These are phyloP conservation scores for Hozukius guyotensis DNA, from an alignment of 2,797 vertebrate species.

Conservation along the genomic window DNA sequence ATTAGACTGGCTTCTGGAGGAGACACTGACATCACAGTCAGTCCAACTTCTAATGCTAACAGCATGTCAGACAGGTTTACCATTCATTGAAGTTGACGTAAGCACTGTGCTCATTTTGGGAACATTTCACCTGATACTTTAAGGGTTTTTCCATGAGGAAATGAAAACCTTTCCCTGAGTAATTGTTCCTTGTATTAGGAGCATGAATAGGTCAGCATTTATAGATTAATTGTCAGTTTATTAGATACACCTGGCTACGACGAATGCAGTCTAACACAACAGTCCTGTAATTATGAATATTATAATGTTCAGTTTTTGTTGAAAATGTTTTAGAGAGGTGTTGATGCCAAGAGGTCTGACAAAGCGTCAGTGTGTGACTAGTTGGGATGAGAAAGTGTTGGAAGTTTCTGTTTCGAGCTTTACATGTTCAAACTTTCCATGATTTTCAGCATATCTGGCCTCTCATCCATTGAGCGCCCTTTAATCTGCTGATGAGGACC, in stretches of 20 bases:
- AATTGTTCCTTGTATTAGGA: background rate
- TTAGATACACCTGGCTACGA: background rate
- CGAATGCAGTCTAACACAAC: background rate
- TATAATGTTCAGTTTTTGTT: no score
- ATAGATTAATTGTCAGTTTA: background rate
- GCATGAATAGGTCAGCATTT: background rate
- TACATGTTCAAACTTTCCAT: background rate
- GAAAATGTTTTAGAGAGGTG: no score
- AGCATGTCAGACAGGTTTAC: background rate
- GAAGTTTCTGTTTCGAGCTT: background rate
- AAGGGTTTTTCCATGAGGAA: background rate
- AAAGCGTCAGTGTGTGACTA: no score
- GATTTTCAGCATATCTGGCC: no score
- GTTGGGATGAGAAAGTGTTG: no score
- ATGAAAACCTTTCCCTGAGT: background rate
- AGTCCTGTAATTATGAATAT: no score
- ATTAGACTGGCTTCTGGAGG: background rate
- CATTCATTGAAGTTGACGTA: background rate
- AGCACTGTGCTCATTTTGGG: background rate
- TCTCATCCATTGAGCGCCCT: background rate
- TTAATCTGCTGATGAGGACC: background rate
- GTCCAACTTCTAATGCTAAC: background rate
- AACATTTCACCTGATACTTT: background rate
- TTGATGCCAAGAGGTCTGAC: no score
- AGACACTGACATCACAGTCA: constrained; percentile 25